These are phyloP conservation scores for Ectropis grisescens DNA, from an alignment of 1,140 invertebrate genomes.

Conservation along the genomic window DNA sequence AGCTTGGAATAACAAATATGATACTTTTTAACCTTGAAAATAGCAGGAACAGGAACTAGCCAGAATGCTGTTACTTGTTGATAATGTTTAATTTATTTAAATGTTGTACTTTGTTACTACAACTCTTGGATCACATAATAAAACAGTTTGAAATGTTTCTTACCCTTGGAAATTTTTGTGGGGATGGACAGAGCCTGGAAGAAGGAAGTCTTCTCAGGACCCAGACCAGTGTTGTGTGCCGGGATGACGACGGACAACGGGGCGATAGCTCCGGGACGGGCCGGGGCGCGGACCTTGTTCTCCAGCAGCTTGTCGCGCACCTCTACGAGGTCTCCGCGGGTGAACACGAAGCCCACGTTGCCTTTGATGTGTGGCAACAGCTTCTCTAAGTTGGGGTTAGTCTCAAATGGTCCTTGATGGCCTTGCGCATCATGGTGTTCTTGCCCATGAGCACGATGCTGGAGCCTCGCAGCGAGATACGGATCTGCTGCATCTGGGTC, in stretches of 20 bases:
- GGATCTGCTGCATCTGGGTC: slow-evolving; percentile 99
- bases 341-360: slow-evolving; percentile 99
- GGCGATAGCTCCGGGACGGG: slow-evolving; percentile 96
- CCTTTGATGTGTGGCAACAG: slow-evolving; percentile 95
- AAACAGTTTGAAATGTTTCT: too few relatives aligned
- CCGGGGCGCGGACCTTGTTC: slow-evolving; percentile 97
- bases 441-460: slow-evolving; percentile 99
- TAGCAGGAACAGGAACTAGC: too few relatives aligned
- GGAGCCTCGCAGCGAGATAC: slow-evolving; percentile 89
- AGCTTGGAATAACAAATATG: too few relatives aligned
- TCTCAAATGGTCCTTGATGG: slow-evolving; percentile 96
- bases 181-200: slow-evolving; percentile 99
- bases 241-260: slow-evolving; percentile 96
- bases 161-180: slow-evolving; percentile 99
- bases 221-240: slow-evolving; percentile 98
- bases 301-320: slow-evolving; percentile 91
- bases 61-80: too few relatives aligned
- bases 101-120: too few relatives aligned
- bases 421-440: slow-evolving; percentile 99
- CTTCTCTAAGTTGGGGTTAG: slow-evolving; percentile 95
- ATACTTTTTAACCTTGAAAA: too few relatives aligned
- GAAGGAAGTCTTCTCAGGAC: slow-evolving; percentile 99
- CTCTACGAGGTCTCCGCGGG: slow-evolving; percentile 94
- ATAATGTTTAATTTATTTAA: too few relatives aligned
- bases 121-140: too few relatives aligned